Evolutionary conservation across 2,888 invertebrate genomes (phyloP), one percentile per base, ranked within the genome.

Genomic region (Aproaerema taeniolella): DNA sequence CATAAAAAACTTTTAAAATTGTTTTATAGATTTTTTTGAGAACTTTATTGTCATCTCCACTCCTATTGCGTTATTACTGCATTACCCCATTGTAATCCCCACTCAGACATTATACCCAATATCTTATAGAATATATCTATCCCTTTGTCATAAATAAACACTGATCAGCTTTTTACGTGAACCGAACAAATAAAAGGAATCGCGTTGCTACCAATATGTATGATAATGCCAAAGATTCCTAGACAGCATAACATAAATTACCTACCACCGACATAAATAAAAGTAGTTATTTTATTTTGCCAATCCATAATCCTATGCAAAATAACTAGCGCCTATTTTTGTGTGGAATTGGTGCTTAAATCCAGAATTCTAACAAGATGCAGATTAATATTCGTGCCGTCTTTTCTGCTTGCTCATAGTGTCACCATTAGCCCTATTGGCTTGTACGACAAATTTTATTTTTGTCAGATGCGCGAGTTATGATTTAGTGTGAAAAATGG

Each of bases 401-500:
- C 49, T 52, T 70, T 78, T 78, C 55, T 62, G 81, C 77, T 64
- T 55, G 61, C 63, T 81, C 82, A 82, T 72, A 76, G 67, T 62
- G 68, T 66, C 65, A 68, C 80, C 77, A 81, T 82, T 81, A 82
- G 73, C 74, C 67, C 72, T 73, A 80, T 80, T 78, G 77, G 81
- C 76, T 78, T 80, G 77, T 77, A 74, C 70, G 85, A 85, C 83
- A 86, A 85, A 86, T 85, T 85, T 81, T 76, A 81, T 82, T 82
- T 81, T 81, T 82, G 77, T 82, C 72, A 78, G 81, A 81, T 78
- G 76, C 70, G 77, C 81, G 73, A 69, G 83, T 78, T 85, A 81
- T 81, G 81, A 85, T 82, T 85, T 80, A 76, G 77, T 76, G 80
- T 86, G 80, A 85, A 86, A 86, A 86, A 85, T 85, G 81, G 68